Percentiles rank a stretch among this genome's conserved stretches.
Evolutionary conservation across 2,888 invertebrate genomes (phyloP).

Genomic region (Drosophila cracens): DNA sequence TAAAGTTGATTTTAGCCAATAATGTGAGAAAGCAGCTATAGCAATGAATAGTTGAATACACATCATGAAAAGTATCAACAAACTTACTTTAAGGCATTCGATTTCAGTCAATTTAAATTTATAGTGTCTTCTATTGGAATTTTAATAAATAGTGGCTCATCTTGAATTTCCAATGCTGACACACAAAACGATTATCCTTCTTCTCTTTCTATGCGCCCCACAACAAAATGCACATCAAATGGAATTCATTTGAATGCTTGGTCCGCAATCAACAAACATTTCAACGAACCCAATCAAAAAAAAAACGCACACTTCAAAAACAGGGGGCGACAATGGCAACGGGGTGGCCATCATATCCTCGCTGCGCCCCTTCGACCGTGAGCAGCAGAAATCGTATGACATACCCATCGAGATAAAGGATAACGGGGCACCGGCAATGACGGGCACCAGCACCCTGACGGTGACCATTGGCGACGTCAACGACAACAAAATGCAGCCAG

Average conservation of each 20-base stretch:
- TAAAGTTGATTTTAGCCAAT: neutral
- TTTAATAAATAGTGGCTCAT: neutral
- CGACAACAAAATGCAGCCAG: constrained; percentile 99
- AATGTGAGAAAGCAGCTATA: neutral
- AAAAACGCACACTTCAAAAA: neutral
- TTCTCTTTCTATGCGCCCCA: constrained; percentile 24
- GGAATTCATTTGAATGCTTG: constrained; percentile 42
- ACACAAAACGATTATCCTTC: constrained; percentile 13
- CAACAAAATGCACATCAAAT: constrained; percentile 30
- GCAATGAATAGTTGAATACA: neutral
- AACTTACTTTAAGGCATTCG: neutral
- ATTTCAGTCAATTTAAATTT: neutral
- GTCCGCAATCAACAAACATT: constrained; percentile 21
- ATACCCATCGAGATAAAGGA: constrained; percentile 99
- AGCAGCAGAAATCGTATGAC: constrained; percentile 96
- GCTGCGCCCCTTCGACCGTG: constrained; percentile 95
- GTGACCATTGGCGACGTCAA: constrained; percentile 98
- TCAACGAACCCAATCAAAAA: neutral
- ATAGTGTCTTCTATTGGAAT: neutral
- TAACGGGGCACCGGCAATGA: constrained; percentile 96
- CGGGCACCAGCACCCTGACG: constrained; percentile 96
- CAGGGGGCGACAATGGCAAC: constrained; percentile 97
- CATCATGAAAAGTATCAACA: neutral
- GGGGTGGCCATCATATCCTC: constrained; percentile 99
- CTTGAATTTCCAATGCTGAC: constrained; percentile 25